These are phyloP conservation scores for Pteria penguin DNA, from an alignment of 2,888 invertebrate genomes.

Conservation along the genomic window DNA sequence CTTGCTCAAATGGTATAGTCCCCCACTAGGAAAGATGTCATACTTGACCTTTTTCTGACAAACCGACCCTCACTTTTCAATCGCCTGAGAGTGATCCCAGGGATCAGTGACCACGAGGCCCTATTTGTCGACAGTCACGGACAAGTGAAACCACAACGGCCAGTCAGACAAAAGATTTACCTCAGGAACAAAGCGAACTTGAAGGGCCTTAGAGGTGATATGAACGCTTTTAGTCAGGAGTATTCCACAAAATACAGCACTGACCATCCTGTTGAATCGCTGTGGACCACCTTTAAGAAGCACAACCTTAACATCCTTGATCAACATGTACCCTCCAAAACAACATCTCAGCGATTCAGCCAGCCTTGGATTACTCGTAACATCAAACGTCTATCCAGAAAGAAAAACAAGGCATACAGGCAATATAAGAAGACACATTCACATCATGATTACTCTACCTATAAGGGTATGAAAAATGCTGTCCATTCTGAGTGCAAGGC, in stretches of 20 bases:
- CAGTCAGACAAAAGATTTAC: background rate
- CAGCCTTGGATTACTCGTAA: constrained; percentile 12
- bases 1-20: background rate
- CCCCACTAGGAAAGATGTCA: background rate
- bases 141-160: background rate
- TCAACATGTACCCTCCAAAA: constrained; percentile 4
- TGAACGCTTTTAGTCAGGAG: background rate
- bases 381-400: background rate
- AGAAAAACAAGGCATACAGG: background rate
- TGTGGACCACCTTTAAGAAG: background rate
- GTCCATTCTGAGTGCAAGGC: background rate
- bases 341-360: background rate
- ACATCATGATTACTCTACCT: background rate
- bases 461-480: background rate
- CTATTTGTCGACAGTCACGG: background rate
- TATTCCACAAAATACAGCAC: background rate
- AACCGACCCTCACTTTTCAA: constrained; percentile 11
- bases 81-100: background rate
- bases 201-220: background rate
- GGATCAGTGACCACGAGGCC: constrained; percentile 2
- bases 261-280: background rate
- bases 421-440: background rate
- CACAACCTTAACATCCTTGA: background rate
- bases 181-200: constrained; percentile 10
- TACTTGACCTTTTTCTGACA: background rate